Conservation (phyloP, 2,888 invertebrate genomes). For the Pasiphila rectangulata region DNA sequence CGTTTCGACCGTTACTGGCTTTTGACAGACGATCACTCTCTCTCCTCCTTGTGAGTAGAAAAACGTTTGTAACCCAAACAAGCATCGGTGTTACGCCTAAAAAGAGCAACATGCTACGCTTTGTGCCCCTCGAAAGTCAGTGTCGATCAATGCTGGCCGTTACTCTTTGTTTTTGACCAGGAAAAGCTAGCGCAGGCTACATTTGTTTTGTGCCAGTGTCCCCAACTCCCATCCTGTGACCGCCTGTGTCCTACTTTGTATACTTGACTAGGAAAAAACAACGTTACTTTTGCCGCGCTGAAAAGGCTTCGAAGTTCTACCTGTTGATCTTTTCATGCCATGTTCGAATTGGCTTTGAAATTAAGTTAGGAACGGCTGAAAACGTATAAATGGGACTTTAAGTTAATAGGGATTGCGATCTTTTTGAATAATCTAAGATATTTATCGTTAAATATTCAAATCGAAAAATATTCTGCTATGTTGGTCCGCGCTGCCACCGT, state of each 20-base stretch:
- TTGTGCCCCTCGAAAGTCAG: conserved; percentile 20
- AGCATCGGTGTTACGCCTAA: too few relatives aligned
- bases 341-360: conserved; percentile 26
- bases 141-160: conserved; percentile 21
- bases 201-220: conserved; percentile 53
- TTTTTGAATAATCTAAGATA: conserved; percentile 8
- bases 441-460: too few relatives aligned
- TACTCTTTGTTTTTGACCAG: conserved; percentile 20
- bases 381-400: conserved; percentile 23
- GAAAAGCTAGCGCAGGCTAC: conserved; percentile 28
- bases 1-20: too few relatives aligned
- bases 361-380: conserved; percentile 26
- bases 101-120: too few relatives aligned
- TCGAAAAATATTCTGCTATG: too few relatives aligned
- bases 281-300: conserved; percentile 11
- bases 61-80: too few relatives aligned
- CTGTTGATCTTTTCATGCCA: conserved; percentile 27
- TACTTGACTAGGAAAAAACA: conserved; percentile 10
- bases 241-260: conserved; percentile 17
- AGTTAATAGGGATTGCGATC: conserved; percentile 23
- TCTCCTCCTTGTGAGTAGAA: too few relatives aligned
- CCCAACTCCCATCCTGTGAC: conserved; percentile 36
- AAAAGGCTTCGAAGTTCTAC: conserved; percentile 20
- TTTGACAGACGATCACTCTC: too few relatives aligned
- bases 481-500: too few relatives aligned